Conservation (phyloP, 2,797 vertebrate species). For the Peromyscus aztecus region DNA sequence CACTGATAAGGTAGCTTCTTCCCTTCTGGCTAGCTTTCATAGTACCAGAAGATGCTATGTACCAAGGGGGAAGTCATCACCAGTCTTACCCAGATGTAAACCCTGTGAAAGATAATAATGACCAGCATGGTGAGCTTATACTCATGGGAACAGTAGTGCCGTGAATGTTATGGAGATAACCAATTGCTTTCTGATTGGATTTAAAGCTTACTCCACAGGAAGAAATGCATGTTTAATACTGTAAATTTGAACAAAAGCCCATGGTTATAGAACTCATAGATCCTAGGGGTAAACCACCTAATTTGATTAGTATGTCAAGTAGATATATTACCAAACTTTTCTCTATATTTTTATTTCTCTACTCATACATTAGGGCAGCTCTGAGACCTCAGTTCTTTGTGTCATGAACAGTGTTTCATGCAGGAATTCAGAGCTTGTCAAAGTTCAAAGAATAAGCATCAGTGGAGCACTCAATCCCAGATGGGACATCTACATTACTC, state of each 20-base stretch:
- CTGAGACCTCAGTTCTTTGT: neutral
- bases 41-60: neutral
- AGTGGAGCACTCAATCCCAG: neutral
- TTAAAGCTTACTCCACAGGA: neutral
- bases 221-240: neutral
- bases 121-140: neutral
- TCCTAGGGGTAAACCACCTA: neutral
- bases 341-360: neutral
- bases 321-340: neutral
- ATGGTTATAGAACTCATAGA: neutral
- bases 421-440: neutral
- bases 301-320: neutral
- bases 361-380: neutral
- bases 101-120: neutral
- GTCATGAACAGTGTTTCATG: neutral
- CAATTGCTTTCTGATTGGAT: neutral
- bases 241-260: too few species aligned
- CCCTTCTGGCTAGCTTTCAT: neutral
- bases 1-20: neutral
- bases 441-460: neutral
- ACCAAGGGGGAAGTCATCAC: too few species aligned
- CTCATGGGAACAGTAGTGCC: neutral
- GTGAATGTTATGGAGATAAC: neutral
- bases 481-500: neutral
- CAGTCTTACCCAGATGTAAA: neutral